A percentile compares a stretch with the other conserved stretches of the same genome.
Evolutionary conservation across 2,797 vertebrate genomes (phyloP).

Genomic region (Oreortyx pictus): DNA sequence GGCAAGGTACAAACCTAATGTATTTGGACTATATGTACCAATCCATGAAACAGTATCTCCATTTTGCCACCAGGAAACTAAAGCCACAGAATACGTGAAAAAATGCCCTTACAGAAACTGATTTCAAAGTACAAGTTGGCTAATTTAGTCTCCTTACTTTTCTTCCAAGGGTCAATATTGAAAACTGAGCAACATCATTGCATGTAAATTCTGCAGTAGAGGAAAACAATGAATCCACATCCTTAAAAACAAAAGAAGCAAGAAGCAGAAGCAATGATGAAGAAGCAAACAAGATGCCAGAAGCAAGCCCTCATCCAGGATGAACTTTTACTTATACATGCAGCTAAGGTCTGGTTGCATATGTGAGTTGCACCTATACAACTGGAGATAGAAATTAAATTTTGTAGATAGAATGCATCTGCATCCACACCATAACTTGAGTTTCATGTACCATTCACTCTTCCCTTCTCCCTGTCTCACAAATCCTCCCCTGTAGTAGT

Average conservation of each 20-base stretch:
- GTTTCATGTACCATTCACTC: not conserved
- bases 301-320: not conserved
- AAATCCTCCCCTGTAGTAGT: not conserved
- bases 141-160: not conserved
- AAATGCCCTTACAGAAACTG: not conserved
- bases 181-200: not conserved
- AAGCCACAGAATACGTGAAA: not conserved
- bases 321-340: accelerated
- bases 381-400: not conserved
- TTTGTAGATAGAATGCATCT: not conserved
- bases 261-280: too few species aligned
- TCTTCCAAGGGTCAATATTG: not conserved
- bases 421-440: not conserved
- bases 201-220: not conserved
- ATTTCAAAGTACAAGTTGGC: not conserved
- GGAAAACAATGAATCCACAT: not conserved
- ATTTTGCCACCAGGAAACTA: not conserved
- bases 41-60: not conserved
- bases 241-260: not conserved
- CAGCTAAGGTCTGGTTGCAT: not conserved
- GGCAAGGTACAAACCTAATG: not conserved
- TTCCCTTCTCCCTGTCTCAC: not conserved
- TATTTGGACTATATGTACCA: not conserved
- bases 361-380: not conserved
- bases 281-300: too few species aligned